Evolutionary conservation across 2,888 invertebrate species (phyloP).

Genomic region (Oligia strigilis): DNA sequence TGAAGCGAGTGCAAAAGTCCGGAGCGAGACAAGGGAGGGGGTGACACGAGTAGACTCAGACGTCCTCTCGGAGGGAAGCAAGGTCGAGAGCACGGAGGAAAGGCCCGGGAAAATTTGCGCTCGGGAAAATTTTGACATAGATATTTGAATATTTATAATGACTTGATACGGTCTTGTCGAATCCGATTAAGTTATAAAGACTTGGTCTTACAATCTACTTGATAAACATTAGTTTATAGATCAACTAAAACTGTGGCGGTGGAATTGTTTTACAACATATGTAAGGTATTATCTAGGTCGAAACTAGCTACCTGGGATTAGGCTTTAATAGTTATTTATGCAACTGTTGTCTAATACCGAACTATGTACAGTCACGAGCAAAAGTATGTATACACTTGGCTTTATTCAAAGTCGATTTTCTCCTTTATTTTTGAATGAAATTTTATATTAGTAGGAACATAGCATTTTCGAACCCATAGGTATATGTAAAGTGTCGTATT

Average conservation of each 20-base stretch:
- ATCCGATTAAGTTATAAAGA: constrained; percentile 6
- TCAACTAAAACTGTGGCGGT: background rate
- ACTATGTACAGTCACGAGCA: too few relatives aligned
- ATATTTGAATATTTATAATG: constrained; percentile 34
- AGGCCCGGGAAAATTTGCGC: constrained; percentile 18
- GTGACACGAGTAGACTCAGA: constrained; percentile 34
- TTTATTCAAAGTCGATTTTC: too few relatives aligned
- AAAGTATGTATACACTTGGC: too few relatives aligned
- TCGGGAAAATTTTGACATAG: constrained; percentile 16
- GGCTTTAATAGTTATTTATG: too few relatives aligned
- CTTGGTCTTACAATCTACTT: background rate
- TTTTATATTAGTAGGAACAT: too few relatives aligned
- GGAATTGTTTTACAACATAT: background rate
- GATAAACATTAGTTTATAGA: background rate
- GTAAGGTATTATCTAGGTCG: background rate
- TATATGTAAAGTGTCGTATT: too few relatives aligned
- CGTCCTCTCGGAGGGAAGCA: constrained; percentile 51
- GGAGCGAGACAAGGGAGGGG: constrained; percentile 36
- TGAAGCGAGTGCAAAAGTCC: constrained; percentile 39
- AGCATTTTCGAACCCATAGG: too few relatives aligned
- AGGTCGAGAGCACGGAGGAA: constrained; percentile 52
- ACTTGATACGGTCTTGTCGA: background rate
- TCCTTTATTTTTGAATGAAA: too few relatives aligned
- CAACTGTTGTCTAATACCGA: too few relatives aligned
- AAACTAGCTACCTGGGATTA: background rate